Evolutionary conservation across 2,888 invertebrate genomes (phyloP), one percentile per base, ranked within the genome.

Genomic region (Melangyna quadrimaculata): DNA sequence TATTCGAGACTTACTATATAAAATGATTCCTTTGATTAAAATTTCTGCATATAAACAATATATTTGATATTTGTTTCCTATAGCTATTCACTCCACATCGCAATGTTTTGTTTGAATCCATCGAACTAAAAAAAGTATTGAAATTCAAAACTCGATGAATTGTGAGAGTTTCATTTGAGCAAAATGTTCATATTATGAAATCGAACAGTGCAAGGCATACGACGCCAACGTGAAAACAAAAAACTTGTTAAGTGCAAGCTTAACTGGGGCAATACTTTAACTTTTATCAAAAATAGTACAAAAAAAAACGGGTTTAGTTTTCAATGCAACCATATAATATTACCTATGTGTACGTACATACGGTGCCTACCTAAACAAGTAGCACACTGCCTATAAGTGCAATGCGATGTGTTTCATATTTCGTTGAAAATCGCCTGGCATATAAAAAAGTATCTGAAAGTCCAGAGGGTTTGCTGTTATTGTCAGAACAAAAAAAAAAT

Each of bases 221-320:
- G 22, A 37, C 22, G 59, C 35, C 0, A 40, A 40, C n/a, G 14
- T 22, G 22, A 22, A 61, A 37, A 79, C n/a, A 40, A 74, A 53
- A 73, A 57, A 71, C 53, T 72, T 37, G 61, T 71, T 75, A 83
- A 74, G 74, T 67, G 70, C 29, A 37, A 27, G 57, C 74, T 71
- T 79, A 84, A 75, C 84, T 84, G 55, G 79, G 67, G 71, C 84
- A 84, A 84, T 84, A 79, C 74, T 78, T 79, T 79, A 35, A 67
- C 22, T 59, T 59, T 59, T 24, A 10, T 37, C 37, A 37, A 12
- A 29, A 29, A 8, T 8, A 9, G 7, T 8, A 29, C 1, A 0
- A 35, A 1, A 40, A 37, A 40, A 40, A 40, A 40, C 6, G 43
- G 32, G 29, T 40, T 70, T 35, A 24, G 14, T 40, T 65, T 81